Percentiles rank a stretch among this genome's conserved stretches.
Conservation (phyloP, 1,140 invertebrate genomes). For the Heliconius melpomene region DNA sequence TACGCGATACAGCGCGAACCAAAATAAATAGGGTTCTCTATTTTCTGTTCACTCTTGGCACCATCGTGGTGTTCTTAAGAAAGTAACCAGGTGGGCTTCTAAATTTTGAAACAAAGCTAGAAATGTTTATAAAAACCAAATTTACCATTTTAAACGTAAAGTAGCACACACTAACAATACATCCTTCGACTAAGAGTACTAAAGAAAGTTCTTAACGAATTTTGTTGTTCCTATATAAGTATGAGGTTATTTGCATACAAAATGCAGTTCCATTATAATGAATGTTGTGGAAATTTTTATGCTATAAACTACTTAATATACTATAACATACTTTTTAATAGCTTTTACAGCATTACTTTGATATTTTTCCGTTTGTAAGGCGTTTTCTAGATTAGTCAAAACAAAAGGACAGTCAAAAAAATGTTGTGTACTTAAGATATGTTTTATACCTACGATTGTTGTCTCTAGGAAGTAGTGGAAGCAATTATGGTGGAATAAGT, state of each 20-base stretch:
- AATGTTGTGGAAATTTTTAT: neutral
- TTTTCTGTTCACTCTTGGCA: too few species aligned
- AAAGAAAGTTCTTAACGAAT: conserved; percentile 1
- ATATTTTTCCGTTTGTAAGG: too few species aligned
- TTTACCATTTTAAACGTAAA: neutral
- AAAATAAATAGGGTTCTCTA: neutral
- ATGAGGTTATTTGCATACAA: conserved; percentile 2
- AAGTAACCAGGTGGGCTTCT: neutral
- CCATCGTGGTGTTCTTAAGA: too few species aligned
- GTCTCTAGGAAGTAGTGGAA: too few species aligned
- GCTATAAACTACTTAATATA: neutral
- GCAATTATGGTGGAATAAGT: too few species aligned
- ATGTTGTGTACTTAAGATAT: too few species aligned
- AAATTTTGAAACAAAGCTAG: neutral
- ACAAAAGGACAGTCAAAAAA: too few species aligned
- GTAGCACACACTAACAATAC: neutral
- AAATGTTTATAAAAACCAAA: neutral
- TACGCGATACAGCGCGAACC: too few species aligned
- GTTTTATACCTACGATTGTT: too few species aligned
- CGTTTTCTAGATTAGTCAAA: too few species aligned
- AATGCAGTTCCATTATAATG: neutral
- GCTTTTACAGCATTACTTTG: too few species aligned
- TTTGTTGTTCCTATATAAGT: neutral
- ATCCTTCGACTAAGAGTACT: neutral
- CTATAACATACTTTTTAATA: neutral